Conservation (phyloP, 2,888 invertebrate species). For the Dryobota labecula region DNA sequence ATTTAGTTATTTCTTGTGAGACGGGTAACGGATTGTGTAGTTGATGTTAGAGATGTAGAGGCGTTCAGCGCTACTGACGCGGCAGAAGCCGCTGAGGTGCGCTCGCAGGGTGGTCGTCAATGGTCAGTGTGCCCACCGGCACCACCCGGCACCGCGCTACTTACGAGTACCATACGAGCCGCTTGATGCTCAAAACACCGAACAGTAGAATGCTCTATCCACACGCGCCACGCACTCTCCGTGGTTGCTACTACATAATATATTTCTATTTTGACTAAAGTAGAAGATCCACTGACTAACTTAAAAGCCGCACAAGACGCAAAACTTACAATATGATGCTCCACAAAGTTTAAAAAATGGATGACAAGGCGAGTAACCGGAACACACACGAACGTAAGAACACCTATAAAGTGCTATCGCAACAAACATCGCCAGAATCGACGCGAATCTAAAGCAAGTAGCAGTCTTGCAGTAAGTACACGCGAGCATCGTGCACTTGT, state of each 20-base stretch:
- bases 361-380: not conserved
- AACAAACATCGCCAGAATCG: not conserved
- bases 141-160: constrained; percentile 37
- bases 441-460: not conserved
- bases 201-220: constrained; percentile 70
- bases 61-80: not conserved
- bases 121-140: not conserved
- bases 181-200: constrained; percentile 73
- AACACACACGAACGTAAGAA: not conserved
- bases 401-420: not conserved
- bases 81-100: not conserved
- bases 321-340: not conserved
- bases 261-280: not conserved
- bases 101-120: not conserved
- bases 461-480: constrained; percentile 2
- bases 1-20: constrained; percentile 6
- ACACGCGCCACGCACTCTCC: constrained; percentile 37
- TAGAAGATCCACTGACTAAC: not conserved
- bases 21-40: not conserved
- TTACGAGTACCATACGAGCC: constrained; percentile 65
- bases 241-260: not conserved
- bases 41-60: not conserved
- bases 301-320: not conserved
- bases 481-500: not conserved
- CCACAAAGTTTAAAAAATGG: not conserved